A percentile compares a stretch with the other conserved stretches of the same genome.
phyloP scores from a whole-genome alignment of 2,888 invertebrate species.

The Bruchidius siliquastri region DNA sequence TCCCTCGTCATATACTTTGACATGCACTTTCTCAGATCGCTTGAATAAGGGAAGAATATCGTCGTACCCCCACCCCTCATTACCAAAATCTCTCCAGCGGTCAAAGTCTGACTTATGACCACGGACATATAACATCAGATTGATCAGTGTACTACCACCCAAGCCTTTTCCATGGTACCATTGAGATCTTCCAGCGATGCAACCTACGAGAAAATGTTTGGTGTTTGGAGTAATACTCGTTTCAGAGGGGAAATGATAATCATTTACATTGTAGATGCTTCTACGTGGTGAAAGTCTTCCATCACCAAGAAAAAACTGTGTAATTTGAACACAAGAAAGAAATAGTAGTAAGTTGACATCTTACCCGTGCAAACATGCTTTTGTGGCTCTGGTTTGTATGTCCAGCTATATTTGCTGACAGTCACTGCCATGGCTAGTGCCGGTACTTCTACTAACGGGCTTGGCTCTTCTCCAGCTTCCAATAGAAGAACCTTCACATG shows the following conservation, averaged over 20 bases:
- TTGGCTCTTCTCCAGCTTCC: constrained; percentile 64
- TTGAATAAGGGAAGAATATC: constrained; percentile 48
- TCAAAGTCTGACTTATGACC: constrained; percentile 1
- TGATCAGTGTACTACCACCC: constrained; percentile 1
- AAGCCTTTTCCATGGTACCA: constrained; percentile 3
- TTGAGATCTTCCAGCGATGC: background rate
- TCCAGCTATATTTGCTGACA: constrained; percentile 70
- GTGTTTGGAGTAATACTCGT: too few species aligned
- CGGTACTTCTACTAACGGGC: constrained; percentile 55
- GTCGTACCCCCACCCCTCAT: constrained; percentile 52
- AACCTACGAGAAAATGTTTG: background rate
- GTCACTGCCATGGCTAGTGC: constrained; percentile 66
- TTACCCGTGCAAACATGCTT: background rate
- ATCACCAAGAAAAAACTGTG: too few species aligned
- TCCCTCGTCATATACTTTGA: constrained; percentile 41
- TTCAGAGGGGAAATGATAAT: too few species aligned
- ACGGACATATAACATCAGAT: constrained; percentile 1
- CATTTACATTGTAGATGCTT: too few species aligned
- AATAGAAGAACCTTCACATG: constrained; percentile 66
- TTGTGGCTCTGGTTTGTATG: constrained; percentile 65
- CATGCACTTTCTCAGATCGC: constrained; percentile 42
- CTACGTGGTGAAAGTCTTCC: too few species aligned
- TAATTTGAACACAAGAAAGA: too few species aligned
- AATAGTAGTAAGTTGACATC: too few species aligned
- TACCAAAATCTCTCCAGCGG: constrained; percentile 59